phyloP scores from a whole-genome alignment of 2,888 invertebrate genomes.

The Drosophila parthenogenetica region DNA sequence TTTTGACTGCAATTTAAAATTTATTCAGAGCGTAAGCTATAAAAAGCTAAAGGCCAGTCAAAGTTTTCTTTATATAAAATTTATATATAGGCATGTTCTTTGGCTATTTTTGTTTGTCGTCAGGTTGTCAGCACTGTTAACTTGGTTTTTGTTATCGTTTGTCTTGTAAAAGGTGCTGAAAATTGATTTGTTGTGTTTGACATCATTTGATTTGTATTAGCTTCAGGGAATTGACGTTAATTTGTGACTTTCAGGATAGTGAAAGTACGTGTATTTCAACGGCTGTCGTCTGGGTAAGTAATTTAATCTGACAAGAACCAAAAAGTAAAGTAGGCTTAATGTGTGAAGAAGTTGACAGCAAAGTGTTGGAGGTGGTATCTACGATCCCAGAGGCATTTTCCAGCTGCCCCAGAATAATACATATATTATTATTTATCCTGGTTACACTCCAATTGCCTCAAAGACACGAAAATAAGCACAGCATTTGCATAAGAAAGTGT shows the following conservation, averaged over 20 bases:
- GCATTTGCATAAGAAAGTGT: constrained; percentile 78
- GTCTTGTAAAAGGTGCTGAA: constrained; percentile 10
- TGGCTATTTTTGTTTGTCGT: neutral
- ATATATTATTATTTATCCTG: constrained; percentile 42
- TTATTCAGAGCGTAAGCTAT: neutral
- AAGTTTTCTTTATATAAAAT: neutral
- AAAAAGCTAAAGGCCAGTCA: neutral
- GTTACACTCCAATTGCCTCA: constrained; percentile 42
- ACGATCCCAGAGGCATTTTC: constrained; percentile 38
- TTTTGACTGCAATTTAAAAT: neutral
- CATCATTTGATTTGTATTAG: constrained; percentile 62
- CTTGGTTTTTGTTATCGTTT: neutral
- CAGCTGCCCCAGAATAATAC: constrained; percentile 39
- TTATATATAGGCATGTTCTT: neutral
- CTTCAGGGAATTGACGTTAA: constrained; percentile 43
- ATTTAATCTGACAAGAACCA: constrained; percentile 76
- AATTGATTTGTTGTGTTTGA: constrained; percentile 61
- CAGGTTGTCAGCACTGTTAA: neutral
- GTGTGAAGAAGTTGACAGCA: constrained; percentile 75
- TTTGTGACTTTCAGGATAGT: constrained; percentile 43
- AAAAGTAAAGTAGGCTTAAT: constrained; percentile 71
- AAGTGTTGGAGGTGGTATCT: constrained; percentile 38
- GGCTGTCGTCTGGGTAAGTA: constrained; percentile 63
- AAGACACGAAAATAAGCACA: constrained; percentile 54
- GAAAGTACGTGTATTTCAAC: constrained; percentile 43